Evolutionary conservation across 2,888 invertebrate species (phyloP).

Genomic region (Dynastes hyllus): DNA sequence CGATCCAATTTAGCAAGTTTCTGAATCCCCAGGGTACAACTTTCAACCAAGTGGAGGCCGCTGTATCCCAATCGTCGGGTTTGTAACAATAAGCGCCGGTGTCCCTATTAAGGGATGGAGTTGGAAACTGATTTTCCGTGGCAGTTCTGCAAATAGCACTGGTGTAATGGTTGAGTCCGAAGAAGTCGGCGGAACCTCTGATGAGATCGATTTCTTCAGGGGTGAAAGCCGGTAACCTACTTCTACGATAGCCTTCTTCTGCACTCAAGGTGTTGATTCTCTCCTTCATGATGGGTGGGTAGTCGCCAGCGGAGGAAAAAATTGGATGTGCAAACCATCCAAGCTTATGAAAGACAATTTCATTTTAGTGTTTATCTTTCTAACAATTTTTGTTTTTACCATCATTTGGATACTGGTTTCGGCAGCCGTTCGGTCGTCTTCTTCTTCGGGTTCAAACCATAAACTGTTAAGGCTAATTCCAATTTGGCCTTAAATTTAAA

Average conservation of each 20-base stretch:
- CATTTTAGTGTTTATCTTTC: neutral
- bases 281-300: conserved; percentile 77
- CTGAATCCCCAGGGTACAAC: conserved; percentile 79
- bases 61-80: conserved; percentile 18
- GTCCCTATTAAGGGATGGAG: conserved; percentile 71
- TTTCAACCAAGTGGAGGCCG: conserved; percentile 32
- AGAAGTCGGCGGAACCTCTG: conserved; percentile 78
- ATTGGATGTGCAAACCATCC: conserved; percentile 82
- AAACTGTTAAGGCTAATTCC: conserved; percentile 73
- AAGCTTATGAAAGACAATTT: conserved; percentile 69
- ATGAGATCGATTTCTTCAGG: conserved; percentile 75
- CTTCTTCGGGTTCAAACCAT: conserved; percentile 72
- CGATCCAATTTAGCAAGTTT: conserved; percentile 77
- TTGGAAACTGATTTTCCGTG: neutral
- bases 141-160: too few species aligned
- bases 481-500: conserved; percentile 70
- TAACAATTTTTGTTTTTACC: conserved; percentile 63
- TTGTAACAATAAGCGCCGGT: conserved; percentile 35
- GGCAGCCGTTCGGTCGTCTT: conserved; percentile 72
- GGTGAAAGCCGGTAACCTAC: conserved; percentile 78
- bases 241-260: conserved; percentile 74
- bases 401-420: conserved; percentile 73
- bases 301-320: conserved; percentile 76
- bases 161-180: conserved; percentile 85
- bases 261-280: conserved; percentile 74